These are phyloP conservation scores for Nomada flava DNA, from an alignment of 2,888 invertebrate genomes.

Conservation along the genomic window DNA sequence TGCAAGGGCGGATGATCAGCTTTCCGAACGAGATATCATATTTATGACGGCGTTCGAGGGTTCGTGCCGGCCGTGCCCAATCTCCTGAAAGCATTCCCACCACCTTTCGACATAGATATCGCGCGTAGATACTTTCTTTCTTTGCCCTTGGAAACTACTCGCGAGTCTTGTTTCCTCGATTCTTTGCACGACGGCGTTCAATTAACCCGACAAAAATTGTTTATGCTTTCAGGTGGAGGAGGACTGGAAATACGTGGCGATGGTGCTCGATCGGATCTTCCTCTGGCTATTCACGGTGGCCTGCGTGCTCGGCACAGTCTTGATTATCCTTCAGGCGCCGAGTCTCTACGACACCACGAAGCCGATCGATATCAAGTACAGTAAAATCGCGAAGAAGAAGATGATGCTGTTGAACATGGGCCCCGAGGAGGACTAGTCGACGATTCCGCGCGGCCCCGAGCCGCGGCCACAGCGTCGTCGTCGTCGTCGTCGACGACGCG, in stretches of 20 bases:
- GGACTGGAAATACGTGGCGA: constrained; percentile 98
- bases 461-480: constrained; percentile 60
- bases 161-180: too few relatives aligned
- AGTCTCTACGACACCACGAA: constrained; percentile 95
- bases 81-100: neutral
- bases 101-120: too few relatives aligned
- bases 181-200: neutral
- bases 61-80: neutral
- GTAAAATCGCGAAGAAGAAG: constrained; percentile 96
- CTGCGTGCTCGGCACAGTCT: constrained; percentile 94
- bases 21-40: constrained; percentile 2
- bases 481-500: constrained; percentile 29
- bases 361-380: constrained; percentile 95
- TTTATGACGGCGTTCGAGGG: constrained; percentile 17
- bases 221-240: constrained; percentile 91
- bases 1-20: neutral
- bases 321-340: constrained; percentile 95
- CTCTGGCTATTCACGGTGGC: constrained; percentile 97
- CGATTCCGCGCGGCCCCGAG: constrained; percentile 75
- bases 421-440: constrained; percentile 87
- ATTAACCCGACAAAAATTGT: neutral
- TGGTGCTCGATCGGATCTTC: constrained; percentile 98
- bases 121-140: neutral
- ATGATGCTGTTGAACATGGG: constrained; percentile 95
- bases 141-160: too few relatives aligned